These are phyloP conservation scores for Panthera leo DNA, from an alignment of 2,113 vertebrate species.

Conservation along the genomic window DNA sequence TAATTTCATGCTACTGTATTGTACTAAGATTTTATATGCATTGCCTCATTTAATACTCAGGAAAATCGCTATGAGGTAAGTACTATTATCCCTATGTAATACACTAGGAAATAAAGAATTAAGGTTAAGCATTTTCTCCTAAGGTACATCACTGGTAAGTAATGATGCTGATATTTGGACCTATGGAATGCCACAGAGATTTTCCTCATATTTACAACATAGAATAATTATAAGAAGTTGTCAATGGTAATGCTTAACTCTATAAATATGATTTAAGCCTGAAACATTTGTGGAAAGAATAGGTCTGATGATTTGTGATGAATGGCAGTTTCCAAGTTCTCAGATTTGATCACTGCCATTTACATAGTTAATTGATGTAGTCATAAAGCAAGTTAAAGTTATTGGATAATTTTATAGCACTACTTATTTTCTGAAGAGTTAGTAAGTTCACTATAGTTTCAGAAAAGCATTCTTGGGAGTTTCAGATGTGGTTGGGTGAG, in stretches of 20 bases:
- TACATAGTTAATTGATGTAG: constrained; percentile 28
- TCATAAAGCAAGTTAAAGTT: neutral
- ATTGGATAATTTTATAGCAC: neutral
- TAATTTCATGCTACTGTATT: neutral
- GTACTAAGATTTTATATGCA: constrained; percentile 26
- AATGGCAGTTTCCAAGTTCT: constrained; percentile 51
- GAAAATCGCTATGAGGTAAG: neutral
- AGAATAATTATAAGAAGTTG: neutral
- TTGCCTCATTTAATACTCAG: constrained; percentile 31
- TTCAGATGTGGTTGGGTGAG: constrained; percentile 1
- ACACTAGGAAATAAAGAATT: constrained; percentile 25
- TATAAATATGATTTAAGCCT: constrained; percentile 41
- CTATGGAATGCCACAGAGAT: neutral
- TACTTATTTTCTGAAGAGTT: constrained; percentile 13
- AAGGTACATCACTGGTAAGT: neutral
- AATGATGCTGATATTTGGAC: neutral
- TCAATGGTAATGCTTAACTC: neutral
- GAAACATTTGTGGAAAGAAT: constrained; percentile 7
- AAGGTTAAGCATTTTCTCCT: constrained; percentile 15
- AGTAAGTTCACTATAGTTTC: constrained; percentile 64
- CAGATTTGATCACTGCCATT: constrained; percentile 44
- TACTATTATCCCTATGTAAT: neutral
- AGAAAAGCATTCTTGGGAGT: constrained; percentile 53
- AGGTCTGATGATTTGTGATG: neutral
- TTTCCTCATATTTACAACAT: neutral